A percentile compares a stretch with the other conserved stretches of the same genome.
Evolutionary conservation across 2,888 invertebrate species (phyloP).

Genomic region (Caenorhabditis drosophilae): DNA sequence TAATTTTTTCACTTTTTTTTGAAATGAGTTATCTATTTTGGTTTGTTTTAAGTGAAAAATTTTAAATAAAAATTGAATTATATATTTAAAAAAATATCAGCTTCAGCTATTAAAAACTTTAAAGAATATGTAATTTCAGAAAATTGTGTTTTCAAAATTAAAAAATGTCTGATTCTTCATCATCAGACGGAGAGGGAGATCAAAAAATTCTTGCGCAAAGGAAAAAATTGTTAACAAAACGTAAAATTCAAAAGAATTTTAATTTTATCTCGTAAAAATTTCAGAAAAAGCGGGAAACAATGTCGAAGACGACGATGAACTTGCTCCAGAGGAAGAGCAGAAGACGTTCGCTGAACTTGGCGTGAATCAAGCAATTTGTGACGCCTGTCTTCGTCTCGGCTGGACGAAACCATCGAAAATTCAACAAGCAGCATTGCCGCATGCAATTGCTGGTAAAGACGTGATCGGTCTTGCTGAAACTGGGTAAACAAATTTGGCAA

Average conservation of each 20-base stretch:
- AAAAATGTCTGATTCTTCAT: constrained; percentile 54
- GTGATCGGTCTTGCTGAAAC: constrained; percentile 82
- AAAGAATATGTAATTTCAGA: too few relatives aligned
- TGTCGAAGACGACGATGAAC: constrained; percentile 85
- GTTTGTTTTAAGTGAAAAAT: too few relatives aligned
- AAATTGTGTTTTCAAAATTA: constrained; percentile 2
- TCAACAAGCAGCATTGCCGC: constrained; percentile 89
- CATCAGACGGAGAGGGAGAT: constrained; percentile 45
- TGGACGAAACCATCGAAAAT: constrained; percentile 95
- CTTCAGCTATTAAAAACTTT: too few relatives aligned
- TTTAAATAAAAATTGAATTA: too few relatives aligned
- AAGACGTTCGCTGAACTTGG: constrained; percentile 74
- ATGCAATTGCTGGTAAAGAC: constrained; percentile 85
- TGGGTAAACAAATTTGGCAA: constrained; percentile 72
- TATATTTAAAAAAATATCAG: too few relatives aligned
- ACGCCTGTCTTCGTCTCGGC: constrained; percentile 88
- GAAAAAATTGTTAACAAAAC: constrained; percentile 30
- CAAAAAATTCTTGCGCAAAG: constrained; percentile 25
- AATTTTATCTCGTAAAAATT: constrained; percentile 78
- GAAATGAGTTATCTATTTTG: too few relatives aligned
- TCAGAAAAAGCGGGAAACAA: constrained; percentile 93
- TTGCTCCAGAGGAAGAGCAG: constrained; percentile 22
- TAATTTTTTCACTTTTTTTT: too few relatives aligned
- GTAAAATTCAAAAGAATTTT: not conserved
- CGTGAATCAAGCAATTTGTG: constrained; percentile 85